Base-by-base conservation (phyloP, 2,797 vertebrate genomes). In the Agapornis canus region DNA sequence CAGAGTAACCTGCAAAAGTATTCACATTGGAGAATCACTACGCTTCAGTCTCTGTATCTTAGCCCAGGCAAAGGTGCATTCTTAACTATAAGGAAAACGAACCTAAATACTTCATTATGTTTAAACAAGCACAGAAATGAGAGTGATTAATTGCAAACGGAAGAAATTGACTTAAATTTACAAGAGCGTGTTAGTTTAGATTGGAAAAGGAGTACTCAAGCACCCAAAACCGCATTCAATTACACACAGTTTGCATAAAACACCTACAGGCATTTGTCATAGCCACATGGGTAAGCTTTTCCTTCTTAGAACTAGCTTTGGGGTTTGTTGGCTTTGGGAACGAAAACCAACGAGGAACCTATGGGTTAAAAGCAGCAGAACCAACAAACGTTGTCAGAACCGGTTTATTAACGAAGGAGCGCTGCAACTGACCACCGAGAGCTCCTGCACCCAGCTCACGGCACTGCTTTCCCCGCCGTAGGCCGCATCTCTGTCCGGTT, bases 1-100 rank as follows among this genome's bases (percentile, higher is more conserved):
- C 61, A 14, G 77, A 68, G 32, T 5, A 75, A 84, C 63, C 94
- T 97, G 82, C 40, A 90, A 94, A 95, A 81, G 37, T 42, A 81
- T 71, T 70, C 83, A 35, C 78, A 75, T 5, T 21, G 82, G 65
- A 77, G n/a, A 49, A 11, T 2, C 20, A 7, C 7, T 13, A 9
- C 1, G 3, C 3, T 6, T 6, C 15, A 32, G 11, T 3, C 29
- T 52, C 54, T 39, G 27, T 6, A 5, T 8, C 40, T 26, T 1
- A 4, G 32, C 31, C 21, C 35, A 7, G 3, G 6, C 8, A 52
- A 68, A n/a, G 6, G 29, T 4, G 15, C 1, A 23, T 3, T 81
- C 10, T 43, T 15, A 52, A 23, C 31, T 22, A 18, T 1, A 26
- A 0, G 2, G 59, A 9, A 64, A 71, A 48, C 6, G 43, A 77